These are phyloP conservation scores for Phorcus lineatus DNA, from an alignment of 2,888 invertebrate species.

Conservation along the genomic window DNA sequence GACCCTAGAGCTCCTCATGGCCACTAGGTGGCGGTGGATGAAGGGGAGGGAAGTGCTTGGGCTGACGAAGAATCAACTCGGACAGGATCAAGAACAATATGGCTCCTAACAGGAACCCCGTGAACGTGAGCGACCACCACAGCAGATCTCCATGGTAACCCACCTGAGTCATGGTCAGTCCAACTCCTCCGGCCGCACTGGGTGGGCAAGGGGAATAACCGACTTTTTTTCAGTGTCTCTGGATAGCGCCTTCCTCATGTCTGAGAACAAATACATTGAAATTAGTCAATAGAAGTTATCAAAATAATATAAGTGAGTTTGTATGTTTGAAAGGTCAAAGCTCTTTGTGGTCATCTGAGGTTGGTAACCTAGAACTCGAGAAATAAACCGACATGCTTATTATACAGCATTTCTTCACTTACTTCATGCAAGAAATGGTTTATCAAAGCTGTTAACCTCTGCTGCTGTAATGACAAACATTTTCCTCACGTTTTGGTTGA, in stretches of 20 bases:
- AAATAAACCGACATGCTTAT: no score
- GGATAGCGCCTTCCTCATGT: slow-evolving; percentile 98
- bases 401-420: no score
- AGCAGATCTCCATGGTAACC: slow-evolving; percentile 51
- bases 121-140: slow-evolving; percentile 32
- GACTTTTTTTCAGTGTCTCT: slow-evolving; percentile 93
- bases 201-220: slow-evolving; percentile 93
- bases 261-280: slow-evolving; percentile 78
- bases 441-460: no score
- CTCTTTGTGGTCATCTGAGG: no score
- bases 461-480: no score
- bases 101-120: slow-evolving; percentile 30
- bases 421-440: no score
- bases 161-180: slow-evolving; percentile 78
- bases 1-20: slow-evolving; percentile 3
- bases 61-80: slow-evolving; percentile 19
- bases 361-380: no score
- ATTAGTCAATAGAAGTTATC: not conserved
- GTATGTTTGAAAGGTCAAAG: no score
- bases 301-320: no score
- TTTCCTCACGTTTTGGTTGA: no score
- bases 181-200: slow-evolving; percentile 95
- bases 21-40: not conserved
- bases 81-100: slow-evolving; percentile 34
- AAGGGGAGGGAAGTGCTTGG: not conserved